Evolutionary conservation across 2,797 vertebrate species (phyloP).

Genomic region (Dendrocincla tyrannina): DNA sequence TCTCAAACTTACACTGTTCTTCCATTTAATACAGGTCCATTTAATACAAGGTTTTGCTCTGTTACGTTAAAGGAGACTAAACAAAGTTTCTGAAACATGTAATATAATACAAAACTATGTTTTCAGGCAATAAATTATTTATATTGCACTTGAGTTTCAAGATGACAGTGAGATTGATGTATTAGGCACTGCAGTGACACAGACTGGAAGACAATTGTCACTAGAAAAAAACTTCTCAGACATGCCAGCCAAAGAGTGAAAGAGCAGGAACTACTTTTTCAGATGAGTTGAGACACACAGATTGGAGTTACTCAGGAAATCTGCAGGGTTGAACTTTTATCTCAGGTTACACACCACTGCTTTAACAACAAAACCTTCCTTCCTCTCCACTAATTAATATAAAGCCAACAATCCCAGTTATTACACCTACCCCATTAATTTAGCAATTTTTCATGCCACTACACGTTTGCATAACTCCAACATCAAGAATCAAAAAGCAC

Average conservation of each 20-base stretch:
- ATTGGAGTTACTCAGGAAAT: background rate
- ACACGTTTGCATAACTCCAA: background rate
- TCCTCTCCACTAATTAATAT: background rate
- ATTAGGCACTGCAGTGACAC: background rate
- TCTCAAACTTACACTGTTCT: background rate
- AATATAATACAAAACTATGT: background rate
- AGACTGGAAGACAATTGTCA: background rate
- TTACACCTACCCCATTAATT: constrained; percentile 5
- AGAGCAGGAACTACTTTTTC: background rate
- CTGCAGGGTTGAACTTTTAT: background rate
- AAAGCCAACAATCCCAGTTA: background rate
- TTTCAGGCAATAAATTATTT: background rate
- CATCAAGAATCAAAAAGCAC: background rate
- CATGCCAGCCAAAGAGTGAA: background rate
- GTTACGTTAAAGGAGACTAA: background rate
- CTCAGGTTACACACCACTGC: background rate
- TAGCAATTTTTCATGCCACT: background rate
- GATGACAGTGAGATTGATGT: background rate
- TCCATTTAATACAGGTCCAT: background rate
- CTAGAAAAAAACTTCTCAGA: background rate
- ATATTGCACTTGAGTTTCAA: background rate
- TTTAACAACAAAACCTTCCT: constrained; percentile 6
- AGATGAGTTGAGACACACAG: background rate
- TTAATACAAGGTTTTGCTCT: background rate
- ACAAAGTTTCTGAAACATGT: constrained; percentile 3